These are phyloP conservation scores for Semotilus atromaculatus DNA, from an alignment of 2,797 vertebrate species.

Conservation along the genomic window DNA sequence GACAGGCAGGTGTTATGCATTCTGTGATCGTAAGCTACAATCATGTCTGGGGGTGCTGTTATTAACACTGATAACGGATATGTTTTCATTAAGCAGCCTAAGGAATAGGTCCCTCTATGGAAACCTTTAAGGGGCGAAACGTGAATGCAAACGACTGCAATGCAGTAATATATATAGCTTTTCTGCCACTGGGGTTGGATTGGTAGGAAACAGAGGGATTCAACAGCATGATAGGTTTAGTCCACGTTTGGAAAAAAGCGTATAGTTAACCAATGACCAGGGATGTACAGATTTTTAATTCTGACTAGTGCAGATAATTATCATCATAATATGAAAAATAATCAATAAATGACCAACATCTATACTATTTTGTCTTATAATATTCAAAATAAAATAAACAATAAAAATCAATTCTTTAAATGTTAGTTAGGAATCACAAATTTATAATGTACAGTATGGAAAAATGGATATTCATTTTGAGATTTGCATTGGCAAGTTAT, in stretches of 20 bases:
- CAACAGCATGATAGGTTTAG: not conserved
- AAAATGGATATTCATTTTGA: not conserved
- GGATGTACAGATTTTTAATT: not conserved
- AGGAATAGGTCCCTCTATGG: slow-evolving; percentile 40
- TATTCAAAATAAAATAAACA: not conserved
- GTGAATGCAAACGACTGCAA: not conserved
- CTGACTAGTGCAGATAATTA: not conserved
- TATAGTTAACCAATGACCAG: not conserved
- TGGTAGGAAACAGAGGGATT: not conserved
- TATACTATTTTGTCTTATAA: not conserved
- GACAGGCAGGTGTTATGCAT: slow-evolving; percentile 60
- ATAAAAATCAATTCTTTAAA: not conserved
- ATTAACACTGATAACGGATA: slow-evolving; percentile 48
- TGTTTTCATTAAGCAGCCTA: slow-evolving; percentile 47
- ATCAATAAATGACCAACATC: not conserved
- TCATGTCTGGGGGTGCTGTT: slow-evolving; percentile 31
- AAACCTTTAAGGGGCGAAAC: not conserved
- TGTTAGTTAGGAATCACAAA: not conserved
- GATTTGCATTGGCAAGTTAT: not conserved
- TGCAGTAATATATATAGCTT: not conserved
- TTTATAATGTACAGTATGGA: not conserved
- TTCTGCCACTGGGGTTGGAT: not conserved
- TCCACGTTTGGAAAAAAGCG: not conserved
- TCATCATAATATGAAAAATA: not conserved
- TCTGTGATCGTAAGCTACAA: slow-evolving; percentile 50